phyloP scores from a whole-genome alignment of 2,888 invertebrate species.

The Pelosia muscerda region DNA sequence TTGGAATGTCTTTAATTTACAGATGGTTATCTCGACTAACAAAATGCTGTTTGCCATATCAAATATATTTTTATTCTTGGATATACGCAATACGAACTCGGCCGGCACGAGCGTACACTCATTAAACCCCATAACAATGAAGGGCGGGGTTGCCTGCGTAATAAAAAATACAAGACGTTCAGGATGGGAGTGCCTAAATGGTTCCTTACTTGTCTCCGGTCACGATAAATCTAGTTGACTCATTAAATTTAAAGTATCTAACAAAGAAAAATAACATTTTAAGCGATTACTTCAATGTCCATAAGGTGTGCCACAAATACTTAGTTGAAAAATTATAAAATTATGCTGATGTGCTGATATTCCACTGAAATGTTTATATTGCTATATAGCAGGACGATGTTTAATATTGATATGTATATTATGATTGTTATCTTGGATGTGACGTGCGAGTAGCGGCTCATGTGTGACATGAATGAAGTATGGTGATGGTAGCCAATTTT shows the following conservation, averaged over 20 bases:
- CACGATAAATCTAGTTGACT: constrained; percentile 59
- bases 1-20: constrained; percentile 20
- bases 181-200: constrained; percentile 83
- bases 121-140: constrained; percentile 81
- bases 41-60: constrained; percentile 47
- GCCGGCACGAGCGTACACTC: constrained; percentile 65
- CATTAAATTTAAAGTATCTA: constrained; percentile 44
- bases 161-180: constrained; percentile 81
- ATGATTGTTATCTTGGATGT: constrained; percentile 61
- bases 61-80: constrained; percentile 49
- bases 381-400: not conserved
- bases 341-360: constrained; percentile 3
- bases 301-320: constrained; percentile 12
- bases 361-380: not conserved
- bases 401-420: constrained; percentile 20
- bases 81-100: constrained; percentile 57
- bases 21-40: constrained; percentile 19
- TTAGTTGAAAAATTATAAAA: not conserved
- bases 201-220: constrained; percentile 66
- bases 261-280: constrained; percentile 30
- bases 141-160: constrained; percentile 78
- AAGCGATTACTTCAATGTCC: constrained; percentile 24
- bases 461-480: constrained; percentile 71
- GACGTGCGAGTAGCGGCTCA: constrained; percentile 60
- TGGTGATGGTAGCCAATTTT: constrained; percentile 71